Conservation (phyloP, 1,140 invertebrate genomes). For the Procambarus virginalis region DNA sequence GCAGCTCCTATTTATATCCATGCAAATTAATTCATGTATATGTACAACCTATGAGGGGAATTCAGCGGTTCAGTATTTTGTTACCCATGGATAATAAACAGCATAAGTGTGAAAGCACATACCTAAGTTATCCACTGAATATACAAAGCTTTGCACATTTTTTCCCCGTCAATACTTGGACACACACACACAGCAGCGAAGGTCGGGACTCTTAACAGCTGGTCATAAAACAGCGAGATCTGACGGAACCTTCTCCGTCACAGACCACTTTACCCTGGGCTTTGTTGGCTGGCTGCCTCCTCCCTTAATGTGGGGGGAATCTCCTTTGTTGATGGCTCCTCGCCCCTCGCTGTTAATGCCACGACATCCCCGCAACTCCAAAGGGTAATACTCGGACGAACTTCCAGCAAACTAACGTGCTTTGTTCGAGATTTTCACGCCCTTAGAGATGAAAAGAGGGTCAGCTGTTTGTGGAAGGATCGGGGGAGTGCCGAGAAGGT, state of each 20-base stretch:
- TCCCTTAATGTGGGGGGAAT: slow-evolving; percentile 10
- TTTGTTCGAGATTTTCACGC: slow-evolving; percentile 33
- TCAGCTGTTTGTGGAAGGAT: neutral
- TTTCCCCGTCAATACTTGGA: no score
- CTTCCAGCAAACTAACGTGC: slow-evolving; percentile 19
- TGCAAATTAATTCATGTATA: no score
- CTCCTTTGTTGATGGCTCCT: slow-evolving; percentile 6
- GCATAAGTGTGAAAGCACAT: no score
- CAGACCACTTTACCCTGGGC: neutral
- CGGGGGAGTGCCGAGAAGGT: neutral
- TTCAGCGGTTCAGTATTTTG: no score
- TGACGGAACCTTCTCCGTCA: slow-evolving; percentile 1
- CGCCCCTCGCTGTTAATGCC: slow-evolving; percentile 19
- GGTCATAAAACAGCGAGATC: slow-evolving; percentile 5
- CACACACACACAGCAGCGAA: neutral
- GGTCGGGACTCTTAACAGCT: slow-evolving; percentile 1
- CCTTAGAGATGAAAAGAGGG: slow-evolving; percentile 10
- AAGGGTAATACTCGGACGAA: slow-evolving; percentile 2
- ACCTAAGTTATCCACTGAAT: no score
- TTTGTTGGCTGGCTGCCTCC: slow-evolving; percentile 8
- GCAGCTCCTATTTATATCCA: no score
- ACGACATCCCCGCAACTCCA: neutral
- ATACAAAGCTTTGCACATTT: no score
- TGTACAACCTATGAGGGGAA: no score
- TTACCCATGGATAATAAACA: no score